Conservation (phyloP, 2,113 vertebrate genomes). For the Sphyrna mokarran region DNA sequence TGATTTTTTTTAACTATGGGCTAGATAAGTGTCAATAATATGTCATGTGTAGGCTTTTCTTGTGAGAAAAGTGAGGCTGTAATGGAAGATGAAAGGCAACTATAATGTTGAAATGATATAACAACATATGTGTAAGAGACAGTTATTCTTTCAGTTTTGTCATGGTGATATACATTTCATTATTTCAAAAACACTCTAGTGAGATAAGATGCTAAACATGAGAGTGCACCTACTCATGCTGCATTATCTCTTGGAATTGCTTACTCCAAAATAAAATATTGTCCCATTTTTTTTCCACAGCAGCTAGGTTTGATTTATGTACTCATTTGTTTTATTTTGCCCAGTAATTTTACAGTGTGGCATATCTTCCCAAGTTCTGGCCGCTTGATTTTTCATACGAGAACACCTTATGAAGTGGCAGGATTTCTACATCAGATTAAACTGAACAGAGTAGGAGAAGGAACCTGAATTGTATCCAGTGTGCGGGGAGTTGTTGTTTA, state of each 20-base stretch:
- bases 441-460: background rate
- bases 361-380: constrained; percentile 32
- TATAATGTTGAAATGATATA: background rate
- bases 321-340: constrained; percentile 35
- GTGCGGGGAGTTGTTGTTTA: constrained; percentile 20
- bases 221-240: background rate
- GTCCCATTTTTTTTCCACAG: background rate
- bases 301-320: constrained; percentile 22
- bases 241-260: constrained; percentile 32
- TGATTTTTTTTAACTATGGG: background rate
- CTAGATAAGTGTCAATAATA: constrained; percentile 12
- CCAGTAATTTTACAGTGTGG: constrained; percentile 34
- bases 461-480: constrained; percentile 17
- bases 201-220: constrained; percentile 32
- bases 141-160: constrained; percentile 5
- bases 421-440: constrained; percentile 31
- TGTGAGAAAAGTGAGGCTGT: background rate
- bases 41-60: constrained; percentile 9
- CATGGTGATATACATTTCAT: constrained; percentile 12
- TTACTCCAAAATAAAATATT: background rate
- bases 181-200: constrained; percentile 13
- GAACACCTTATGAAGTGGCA: constrained; percentile 29
- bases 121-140: background rate
- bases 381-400: constrained; percentile 27
- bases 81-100: background rate